These are phyloP conservation scores for Gymnorhina tibicen DNA, from an alignment of 2,113 vertebrate genomes.

Conservation along the genomic window DNA sequence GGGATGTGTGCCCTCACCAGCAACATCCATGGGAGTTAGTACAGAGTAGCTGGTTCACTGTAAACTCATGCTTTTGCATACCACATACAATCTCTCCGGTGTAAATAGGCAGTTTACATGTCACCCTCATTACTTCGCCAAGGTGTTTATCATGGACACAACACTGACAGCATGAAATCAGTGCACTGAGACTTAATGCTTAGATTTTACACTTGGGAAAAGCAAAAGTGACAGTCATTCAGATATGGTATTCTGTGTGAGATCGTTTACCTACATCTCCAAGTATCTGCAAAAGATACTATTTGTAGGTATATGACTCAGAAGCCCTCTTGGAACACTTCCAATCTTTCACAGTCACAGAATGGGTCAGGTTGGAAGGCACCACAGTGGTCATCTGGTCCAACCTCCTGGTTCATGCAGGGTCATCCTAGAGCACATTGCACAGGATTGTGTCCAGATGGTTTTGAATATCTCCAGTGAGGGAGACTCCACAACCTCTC, in stretches of 20 bases:
- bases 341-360: neutral
- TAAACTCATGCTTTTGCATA: neutral
- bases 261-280: neutral
- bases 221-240: neutral
- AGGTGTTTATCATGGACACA: neutral
- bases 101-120: neutral
- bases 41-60: neutral
- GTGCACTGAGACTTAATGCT: neutral
- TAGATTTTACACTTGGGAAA: neutral
- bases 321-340: neutral
- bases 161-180: neutral
- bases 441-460: neutral
- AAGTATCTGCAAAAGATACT: neutral
- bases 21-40: neutral
- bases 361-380: neutral
- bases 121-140: neutral
- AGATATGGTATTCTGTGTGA: neutral
- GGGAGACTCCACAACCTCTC: neutral
- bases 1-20: neutral
- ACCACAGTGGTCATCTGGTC: neutral
- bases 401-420: neutral
- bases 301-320: neutral
- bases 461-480: neutral
- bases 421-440: neutral
- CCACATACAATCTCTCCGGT: accelerated